A percentile compares a stretch with the other conserved stretches of the same genome.
phyloP scores from a whole-genome alignment of 2,888 invertebrate species.

The Zygothrica quintamaculata region DNA sequence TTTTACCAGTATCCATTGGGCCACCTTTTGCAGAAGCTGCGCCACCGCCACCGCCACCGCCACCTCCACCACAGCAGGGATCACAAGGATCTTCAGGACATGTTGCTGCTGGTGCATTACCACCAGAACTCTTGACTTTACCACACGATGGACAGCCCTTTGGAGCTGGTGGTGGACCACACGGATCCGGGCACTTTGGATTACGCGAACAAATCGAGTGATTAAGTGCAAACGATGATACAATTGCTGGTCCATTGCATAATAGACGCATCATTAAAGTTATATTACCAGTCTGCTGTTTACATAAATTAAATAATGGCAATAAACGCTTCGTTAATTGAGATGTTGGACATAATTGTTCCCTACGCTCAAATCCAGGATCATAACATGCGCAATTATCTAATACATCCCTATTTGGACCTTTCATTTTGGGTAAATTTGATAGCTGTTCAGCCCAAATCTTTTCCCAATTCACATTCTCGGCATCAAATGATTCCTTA shows the following conservation, averaged over 20 bases:
- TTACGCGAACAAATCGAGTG: conserved; percentile 66
- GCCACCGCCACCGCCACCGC: conserved; percentile 2
- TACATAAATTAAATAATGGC: conserved; percentile 80
- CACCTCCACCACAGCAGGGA: conserved; percentile 24
- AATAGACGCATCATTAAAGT: conserved; percentile 82
- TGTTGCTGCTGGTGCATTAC: neutral
- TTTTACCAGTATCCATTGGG: conserved; percentile 53
- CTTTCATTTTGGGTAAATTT: conserved; percentile 63
- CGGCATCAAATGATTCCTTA: conserved; percentile 72
- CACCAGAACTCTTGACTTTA: conserved; percentile 4
- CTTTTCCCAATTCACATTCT: conserved; percentile 78
- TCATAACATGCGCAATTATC: conserved; percentile 77
- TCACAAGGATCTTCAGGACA: conserved; percentile 36
- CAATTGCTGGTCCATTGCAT: conserved; percentile 82
- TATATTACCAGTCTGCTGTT: conserved; percentile 82
- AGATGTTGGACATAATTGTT: conserved; percentile 80
- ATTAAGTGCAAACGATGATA: conserved; percentile 79
- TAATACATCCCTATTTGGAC: conserved; percentile 40
- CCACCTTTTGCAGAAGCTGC: conserved; percentile 52
- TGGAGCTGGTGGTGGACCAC: conserved; percentile 35
- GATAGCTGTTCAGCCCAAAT: conserved; percentile 48
- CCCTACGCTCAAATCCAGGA: conserved; percentile 57
- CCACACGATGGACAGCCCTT: conserved; percentile 21
- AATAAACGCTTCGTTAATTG: conserved; percentile 81
- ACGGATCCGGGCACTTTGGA: conserved; percentile 51